Evolutionary conservation across 2,888 invertebrate species (phyloP).

Genomic region (Cosmopolites sordidus): DNA sequence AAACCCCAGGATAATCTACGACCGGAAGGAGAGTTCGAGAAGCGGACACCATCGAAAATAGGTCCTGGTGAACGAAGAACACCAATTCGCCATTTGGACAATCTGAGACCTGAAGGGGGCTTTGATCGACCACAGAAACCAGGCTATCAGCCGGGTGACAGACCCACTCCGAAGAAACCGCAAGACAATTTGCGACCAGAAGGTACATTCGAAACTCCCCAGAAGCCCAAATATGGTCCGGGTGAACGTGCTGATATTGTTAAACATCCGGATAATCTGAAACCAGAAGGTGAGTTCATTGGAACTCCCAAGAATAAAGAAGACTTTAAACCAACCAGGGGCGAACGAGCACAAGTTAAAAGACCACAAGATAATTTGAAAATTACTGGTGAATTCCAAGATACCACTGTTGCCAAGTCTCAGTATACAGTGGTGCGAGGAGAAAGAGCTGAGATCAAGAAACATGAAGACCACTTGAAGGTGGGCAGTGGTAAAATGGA

Average conservation of each 20-base stretch:
- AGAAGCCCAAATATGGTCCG: conserved; percentile 40
- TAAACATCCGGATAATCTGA: conserved; percentile 52
- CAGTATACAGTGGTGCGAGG: conserved; percentile 38
- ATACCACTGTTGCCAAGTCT: conserved; percentile 43
- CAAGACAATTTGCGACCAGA: conserved; percentile 52
- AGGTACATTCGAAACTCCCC: conserved; percentile 43
- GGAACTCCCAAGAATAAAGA: conserved; percentile 52
- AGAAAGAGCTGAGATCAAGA: conserved; percentile 41
- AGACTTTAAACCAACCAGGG: conserved; percentile 45
- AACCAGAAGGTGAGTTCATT: conserved; percentile 55
- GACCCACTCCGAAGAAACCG: conserved; percentile 39
- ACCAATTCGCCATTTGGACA: conserved; percentile 53
- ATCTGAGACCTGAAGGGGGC: conserved; percentile 54
- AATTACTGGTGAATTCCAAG: conserved; percentile 48
- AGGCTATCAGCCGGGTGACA: conserved; percentile 38
- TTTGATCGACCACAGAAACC: conserved; percentile 48
- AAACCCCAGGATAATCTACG: conserved; percentile 56
- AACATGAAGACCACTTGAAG: conserved; percentile 52
- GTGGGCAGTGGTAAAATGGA: conserved; percentile 54
- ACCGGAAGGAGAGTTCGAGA: conserved; percentile 58
- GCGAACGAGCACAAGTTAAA: conserved; percentile 38
- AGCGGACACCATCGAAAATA: conserved; percentile 45
- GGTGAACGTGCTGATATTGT: conserved; percentile 41
- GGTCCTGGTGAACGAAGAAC: conserved; percentile 51
- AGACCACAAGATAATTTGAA: conserved; percentile 50